Percentiles rank a stretch among this genome's conserved stretches.
These are phyloP conservation scores for Oryzias woworae DNA, from an alignment of 2,113 vertebrate species.

Conservation along the genomic window DNA sequence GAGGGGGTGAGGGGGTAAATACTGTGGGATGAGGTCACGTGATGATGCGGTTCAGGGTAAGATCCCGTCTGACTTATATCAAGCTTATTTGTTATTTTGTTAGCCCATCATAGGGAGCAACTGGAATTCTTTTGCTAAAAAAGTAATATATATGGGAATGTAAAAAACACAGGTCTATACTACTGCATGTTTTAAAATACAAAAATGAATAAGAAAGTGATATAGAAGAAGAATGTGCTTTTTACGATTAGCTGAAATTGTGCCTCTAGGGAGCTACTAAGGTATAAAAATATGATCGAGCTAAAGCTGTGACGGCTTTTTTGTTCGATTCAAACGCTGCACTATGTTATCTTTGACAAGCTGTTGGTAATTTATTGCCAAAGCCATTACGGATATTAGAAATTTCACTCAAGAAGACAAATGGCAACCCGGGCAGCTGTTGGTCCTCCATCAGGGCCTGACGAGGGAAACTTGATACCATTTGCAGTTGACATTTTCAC, in stretches of 20 bases:
- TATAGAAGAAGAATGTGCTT: slow-evolving; percentile 31
- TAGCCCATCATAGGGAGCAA: neutral
- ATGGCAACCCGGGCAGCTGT: slow-evolving; percentile 57
- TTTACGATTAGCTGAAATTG: slow-evolving; percentile 46
- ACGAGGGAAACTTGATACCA: slow-evolving; percentile 64
- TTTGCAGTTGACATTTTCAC: slow-evolving; percentile 69
- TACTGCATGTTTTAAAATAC: too few relatives aligned
- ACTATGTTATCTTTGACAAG: slow-evolving; percentile 66
- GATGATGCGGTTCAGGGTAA: slow-evolving; percentile 66
- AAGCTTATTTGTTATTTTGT: slow-evolving; percentile 54
- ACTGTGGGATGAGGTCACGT: slow-evolving; percentile 22
- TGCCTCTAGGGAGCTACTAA: slow-evolving; percentile 49
- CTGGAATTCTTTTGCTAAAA: too few relatives aligned
- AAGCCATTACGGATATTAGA: slow-evolving; percentile 79
- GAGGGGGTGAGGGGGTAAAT: slow-evolving; percentile 46
- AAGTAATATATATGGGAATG: too few relatives aligned
- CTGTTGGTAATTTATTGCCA: slow-evolving; percentile 70
- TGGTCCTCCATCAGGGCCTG: slow-evolving; percentile 65
- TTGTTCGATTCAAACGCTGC: slow-evolving; percentile 75
- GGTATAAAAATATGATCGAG: slow-evolving; percentile 62
- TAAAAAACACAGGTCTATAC: too few relatives aligned
- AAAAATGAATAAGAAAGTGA: slow-evolving; percentile 11
- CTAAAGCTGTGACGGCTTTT: slow-evolving; percentile 45
- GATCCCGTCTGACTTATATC: slow-evolving; percentile 54
- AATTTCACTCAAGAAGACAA: slow-evolving; percentile 77